Percentiles rank a stretch among this genome's conserved stretches.
phyloP scores from a whole-genome alignment of 2,113 vertebrate genomes.

The Pithys albifrons region DNA sequence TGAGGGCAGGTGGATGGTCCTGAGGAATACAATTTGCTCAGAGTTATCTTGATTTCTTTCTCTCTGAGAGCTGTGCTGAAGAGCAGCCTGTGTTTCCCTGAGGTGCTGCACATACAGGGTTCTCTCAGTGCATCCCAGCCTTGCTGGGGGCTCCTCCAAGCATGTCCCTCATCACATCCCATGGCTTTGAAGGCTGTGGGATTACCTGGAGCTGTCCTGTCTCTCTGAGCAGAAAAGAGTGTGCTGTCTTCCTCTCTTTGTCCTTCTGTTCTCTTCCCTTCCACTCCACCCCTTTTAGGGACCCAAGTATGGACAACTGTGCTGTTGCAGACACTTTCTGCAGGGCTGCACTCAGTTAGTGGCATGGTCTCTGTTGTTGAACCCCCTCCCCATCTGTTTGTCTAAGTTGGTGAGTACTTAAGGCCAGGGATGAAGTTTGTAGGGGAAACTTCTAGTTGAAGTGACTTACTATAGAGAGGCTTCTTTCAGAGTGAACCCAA shows the following conservation, averaged over 20 bases:
- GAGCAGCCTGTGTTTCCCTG: neutral
- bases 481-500: neutral
- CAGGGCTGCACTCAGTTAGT: neutral
- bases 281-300: neutral
- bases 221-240: neutral
- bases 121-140: neutral
- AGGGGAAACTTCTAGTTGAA: neutral
- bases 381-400: neutral
- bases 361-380: neutral
- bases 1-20: neutral
- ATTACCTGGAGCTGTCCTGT: neutral
- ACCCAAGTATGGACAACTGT: rapidly evolving
- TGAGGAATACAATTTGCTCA: neutral
- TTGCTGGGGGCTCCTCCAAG: neutral
- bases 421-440: neutral
- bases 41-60: neutral
- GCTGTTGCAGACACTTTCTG: neutral
- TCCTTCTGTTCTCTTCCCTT: neutral
- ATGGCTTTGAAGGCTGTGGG: neutral
- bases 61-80: neutral
- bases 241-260: neutral
- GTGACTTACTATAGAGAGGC: neutral
- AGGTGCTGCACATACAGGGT: neutral
- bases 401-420: neutral
- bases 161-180: neutral